Evolutionary conservation across 2,888 invertebrate genomes (phyloP).

Genomic region (Macrosiphum euphorbiae): DNA sequence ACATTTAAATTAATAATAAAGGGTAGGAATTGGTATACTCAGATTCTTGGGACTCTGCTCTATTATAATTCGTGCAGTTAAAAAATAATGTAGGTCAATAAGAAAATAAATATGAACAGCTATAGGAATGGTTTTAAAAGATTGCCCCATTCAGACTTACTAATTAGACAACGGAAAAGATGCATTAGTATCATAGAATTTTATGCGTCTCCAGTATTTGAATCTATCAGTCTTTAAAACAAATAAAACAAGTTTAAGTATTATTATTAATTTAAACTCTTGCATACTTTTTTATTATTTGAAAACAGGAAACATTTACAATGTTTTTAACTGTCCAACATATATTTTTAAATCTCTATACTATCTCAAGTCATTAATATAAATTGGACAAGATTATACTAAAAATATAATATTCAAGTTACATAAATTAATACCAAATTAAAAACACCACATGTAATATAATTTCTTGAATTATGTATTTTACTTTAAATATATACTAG

Average conservation of each 20-base stretch:
- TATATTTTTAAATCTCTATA: too few relatives aligned
- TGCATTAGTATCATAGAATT: conserved; percentile 64
- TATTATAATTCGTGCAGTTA: conserved; percentile 53
- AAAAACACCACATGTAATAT: not conserved
- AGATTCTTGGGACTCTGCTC: not conserved
- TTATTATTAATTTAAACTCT: conserved; percentile 2
- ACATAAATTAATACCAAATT: not conserved
- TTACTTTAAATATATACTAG: not conserved
- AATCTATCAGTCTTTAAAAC: conserved; percentile 64
- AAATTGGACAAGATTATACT: not conserved
- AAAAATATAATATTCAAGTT: not conserved
- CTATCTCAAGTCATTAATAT: not conserved
- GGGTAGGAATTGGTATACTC: not conserved
- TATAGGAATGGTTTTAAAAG: conserved; percentile 25
- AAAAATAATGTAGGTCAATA: conserved; percentile 17
- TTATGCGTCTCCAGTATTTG: conserved; percentile 64
- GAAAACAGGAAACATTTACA: not conserved
- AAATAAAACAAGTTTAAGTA: conserved; percentile 43
- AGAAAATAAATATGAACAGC: conserved; percentile 2
- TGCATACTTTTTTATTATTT: not conserved
- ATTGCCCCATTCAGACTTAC: conserved; percentile 49
- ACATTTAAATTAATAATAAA: conserved; percentile 15
- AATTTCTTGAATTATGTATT: not conserved
- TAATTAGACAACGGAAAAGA: conserved; percentile 64
- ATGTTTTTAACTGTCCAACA: not conserved